Evolutionary conservation across 1,140 invertebrate genomes (phyloP), one percentile per base, ranked within the genome.

Genomic region (Trialeurodes vaporariorum): DNA sequence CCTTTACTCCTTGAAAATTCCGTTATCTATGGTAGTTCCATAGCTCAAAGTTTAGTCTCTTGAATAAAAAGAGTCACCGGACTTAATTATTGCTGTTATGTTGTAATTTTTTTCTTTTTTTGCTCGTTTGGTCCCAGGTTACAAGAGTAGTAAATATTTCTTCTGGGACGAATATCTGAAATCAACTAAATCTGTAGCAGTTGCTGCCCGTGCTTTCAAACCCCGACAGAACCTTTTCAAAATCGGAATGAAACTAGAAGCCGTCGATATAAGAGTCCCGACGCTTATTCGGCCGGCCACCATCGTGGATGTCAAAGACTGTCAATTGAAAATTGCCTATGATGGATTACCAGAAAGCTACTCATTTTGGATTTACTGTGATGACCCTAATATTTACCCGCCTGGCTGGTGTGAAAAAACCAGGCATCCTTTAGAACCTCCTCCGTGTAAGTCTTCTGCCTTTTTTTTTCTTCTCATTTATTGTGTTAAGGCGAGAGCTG

Each of bases 381-480:
- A 96, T 79, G 91, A 86, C 69, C 83, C 88, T 0, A 91, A 95
- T 78, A 87, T 98, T 72, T 93, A 96, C 83, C 93, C 93, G 21
- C 84, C 91, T 71, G 90, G 91, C 25, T 98, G 93, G 93, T 94
- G 92, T 76, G 77, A 84, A 68, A 91, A 91, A 78, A 96, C 92
- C 1, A 87, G 87, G 34, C 92, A 96, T 80, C 87, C 89, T 1
- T 76, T 97, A 2, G 90, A 95, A 79, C 84, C 88, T 1, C 93
- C 94, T 59, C 79, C 89, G 22, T 87, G 86, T 88, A 77, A 84
- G 83, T 76, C 24, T 62, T n/a, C 21, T 65, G n/a, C n/a, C n/a
- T n/a, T n/a, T n/a, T n/a, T n/a, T n/a, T n/a, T n/a, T n/a, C n/a
- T n/a, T n/a, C n/a, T n/a, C n/a, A n/a, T n/a, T n/a, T n/a, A n/a